phyloP scores from a whole-genome alignment of 2,113 vertebrate genomes.

The Baryphthengus martii region DNA sequence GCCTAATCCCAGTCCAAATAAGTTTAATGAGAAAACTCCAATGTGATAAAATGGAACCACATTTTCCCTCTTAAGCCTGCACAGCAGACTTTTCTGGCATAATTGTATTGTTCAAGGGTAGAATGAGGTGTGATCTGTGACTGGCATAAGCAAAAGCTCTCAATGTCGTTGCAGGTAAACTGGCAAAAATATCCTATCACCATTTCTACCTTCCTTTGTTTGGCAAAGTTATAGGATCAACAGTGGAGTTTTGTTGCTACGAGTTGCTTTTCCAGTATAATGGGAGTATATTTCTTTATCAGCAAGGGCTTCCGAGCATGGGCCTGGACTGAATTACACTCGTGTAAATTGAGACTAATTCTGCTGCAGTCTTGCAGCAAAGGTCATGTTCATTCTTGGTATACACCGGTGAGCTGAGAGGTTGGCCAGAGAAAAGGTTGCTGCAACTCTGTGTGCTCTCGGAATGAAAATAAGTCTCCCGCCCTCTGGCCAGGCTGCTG shows the following conservation, averaged over 20 bases:
- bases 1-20: conserved; percentile 68
- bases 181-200: neutral
- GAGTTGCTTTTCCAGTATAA: neutral
- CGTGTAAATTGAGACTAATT: neutral
- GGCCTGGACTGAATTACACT: neutral
- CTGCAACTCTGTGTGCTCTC: neutral
- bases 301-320: neutral
- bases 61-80: conserved; percentile 59
- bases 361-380: fast-evolving
- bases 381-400: neutral
- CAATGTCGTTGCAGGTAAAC: neutral
- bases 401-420: fast-evolving
- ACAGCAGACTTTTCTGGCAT: conserved; percentile 62
- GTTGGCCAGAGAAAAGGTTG: neutral
- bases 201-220: neutral
- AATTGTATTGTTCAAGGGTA: conserved; percentile 68
- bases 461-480: neutral
- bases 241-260: neutral
- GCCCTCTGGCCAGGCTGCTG: neutral
- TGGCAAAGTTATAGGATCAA: neutral
- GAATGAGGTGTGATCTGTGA: conserved; percentile 32
- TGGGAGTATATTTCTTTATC: neutral
- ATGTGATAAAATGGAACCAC: conserved; percentile 65
- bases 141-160: neutral
- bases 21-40: conserved; percentile 69